These are phyloP conservation scores for Aurelia coerulea DNA, from an alignment of 30 jellyfish, hydroid and myxozoan genomes.

Conservation along the genomic window DNA sequence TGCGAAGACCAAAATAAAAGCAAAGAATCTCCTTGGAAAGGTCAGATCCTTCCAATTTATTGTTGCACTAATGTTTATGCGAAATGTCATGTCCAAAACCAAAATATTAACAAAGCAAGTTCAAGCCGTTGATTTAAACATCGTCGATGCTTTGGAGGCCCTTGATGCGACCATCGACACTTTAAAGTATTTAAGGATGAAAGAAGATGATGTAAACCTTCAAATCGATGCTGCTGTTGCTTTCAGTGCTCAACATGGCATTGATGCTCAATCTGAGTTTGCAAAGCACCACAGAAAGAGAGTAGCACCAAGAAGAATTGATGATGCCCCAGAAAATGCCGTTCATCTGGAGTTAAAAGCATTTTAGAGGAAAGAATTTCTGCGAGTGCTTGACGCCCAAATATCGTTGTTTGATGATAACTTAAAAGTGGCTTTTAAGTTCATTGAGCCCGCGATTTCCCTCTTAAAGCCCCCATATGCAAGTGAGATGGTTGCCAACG, in stretches of 20 bases:
- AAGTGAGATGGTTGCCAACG: conserved; percentile 31
- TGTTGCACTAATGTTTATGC: conserved; percentile 34
- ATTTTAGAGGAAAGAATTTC: conserved; percentile 17
- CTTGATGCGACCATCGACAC: conserved; percentile 39
- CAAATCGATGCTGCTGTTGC: conserved; percentile 51
- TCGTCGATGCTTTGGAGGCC: conserved; percentile 51
- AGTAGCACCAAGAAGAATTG: conserved; percentile 54
- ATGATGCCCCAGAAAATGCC: conserved; percentile 51
- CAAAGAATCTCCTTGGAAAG: conserved; percentile 42
- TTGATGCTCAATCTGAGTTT: conserved; percentile 59
- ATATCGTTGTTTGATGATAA: conserved; percentile 23
- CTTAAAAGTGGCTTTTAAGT: conserved; percentile 13
- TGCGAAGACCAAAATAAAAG: conserved; percentile 28
- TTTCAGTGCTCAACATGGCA: conserved; percentile 47
- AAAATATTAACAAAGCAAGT: conserved; percentile 24
- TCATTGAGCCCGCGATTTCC: conserved; percentile 15
- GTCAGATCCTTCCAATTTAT: conserved; percentile 37
- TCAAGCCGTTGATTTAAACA: conserved; percentile 40
- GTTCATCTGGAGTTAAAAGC: conserved; percentile 1
- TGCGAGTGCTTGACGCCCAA: conserved; percentile 27
- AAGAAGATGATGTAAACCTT: conserved; percentile 28
- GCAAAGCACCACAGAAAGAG: conserved; percentile 61
- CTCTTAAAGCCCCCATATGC: neutral
- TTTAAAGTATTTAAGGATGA: conserved; percentile 21
- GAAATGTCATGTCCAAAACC: conserved; percentile 22